Evolutionary conservation across 2,888 invertebrate species (phyloP), one percentile per base, ranked within the genome.

Genomic region (Ecdyonurus torrentis): DNA sequence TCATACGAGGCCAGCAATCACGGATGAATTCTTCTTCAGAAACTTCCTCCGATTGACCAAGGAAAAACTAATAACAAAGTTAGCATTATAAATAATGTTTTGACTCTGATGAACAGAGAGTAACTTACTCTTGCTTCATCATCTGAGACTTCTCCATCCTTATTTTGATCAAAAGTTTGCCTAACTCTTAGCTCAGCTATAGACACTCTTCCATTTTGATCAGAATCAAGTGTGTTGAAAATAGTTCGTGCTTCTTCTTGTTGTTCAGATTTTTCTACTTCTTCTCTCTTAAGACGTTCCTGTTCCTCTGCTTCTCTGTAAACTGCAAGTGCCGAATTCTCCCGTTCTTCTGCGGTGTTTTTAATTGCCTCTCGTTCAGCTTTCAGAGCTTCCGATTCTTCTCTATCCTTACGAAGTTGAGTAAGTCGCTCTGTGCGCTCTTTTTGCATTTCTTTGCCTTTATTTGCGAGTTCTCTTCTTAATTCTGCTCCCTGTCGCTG

Each of bases 91-190:
- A 37, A 10, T 37, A 37, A 37, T 37, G 37, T 37, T 37, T 37
- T 10, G 37, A 37, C 15, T 15, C 15, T 37, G 37, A 15, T 37
- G 37, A 15, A 15, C 37, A 15, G 37, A 37, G 7, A 60, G 18
- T 23, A 19, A 1, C 63, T 64, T 66, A 71, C 71, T 70, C 82
- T 83, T 0, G 91, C 87, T 78, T 98, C 97, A 64, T 94, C 94
- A 23, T 85, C 84, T 64, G 88, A 84, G 19, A 98, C 91, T 69
- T 82, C 82, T 7, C 95, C 96, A 78, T 96, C 87, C 65, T 84
- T 84, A 75, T 98, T 88, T 69, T 85, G 86, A 77, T 98, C 98
- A 76, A 98, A 91, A 59, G 83, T 84, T 70, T 81, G 78, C 64
- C 85, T 83, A 1, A 82, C 79, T 75, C 86, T 84, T 5, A 91